A percentile compares a stretch with the other conserved stretches of the same genome.
Conservation (phyloP, 1,140 invertebrate genomes). For the Micrasema longulum region DNA sequence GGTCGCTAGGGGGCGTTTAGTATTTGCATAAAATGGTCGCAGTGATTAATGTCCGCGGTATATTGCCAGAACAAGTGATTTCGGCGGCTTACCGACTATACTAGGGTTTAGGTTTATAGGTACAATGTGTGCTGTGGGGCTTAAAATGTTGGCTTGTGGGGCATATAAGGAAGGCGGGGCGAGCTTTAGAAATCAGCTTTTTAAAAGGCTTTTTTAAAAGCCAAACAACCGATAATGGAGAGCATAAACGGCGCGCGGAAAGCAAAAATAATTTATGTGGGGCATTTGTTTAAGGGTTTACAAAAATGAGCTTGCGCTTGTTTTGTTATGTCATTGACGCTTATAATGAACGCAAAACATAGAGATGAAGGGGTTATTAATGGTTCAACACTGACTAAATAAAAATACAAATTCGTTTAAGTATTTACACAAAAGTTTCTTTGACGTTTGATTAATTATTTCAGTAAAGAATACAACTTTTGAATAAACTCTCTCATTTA, state of each 20-base stretch:
- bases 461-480: background rate
- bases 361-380: too few relatives aligned
- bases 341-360: background rate
- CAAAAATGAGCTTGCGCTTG: background rate
- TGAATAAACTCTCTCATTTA: too few relatives aligned
- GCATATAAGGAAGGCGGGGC: slow-evolving; percentile 5
- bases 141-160: background rate
- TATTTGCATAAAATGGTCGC: slow-evolving; percentile 40
- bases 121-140: background rate
- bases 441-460: background rate
- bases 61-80: slow-evolving; percentile 39
- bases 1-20: slow-evolving; percentile 16
- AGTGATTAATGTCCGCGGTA: slow-evolving; percentile 35
- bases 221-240: slow-evolving; percentile 33
- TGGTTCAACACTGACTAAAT: background rate
- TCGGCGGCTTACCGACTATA: slow-evolving; percentile 27
- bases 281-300: slow-evolving; percentile 19
- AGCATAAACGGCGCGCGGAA: slow-evolving; percentile 14
- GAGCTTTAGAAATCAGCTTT: slow-evolving; percentile 23
- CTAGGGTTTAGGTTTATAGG: background rate
- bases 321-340: background rate
- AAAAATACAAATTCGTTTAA: background rate
- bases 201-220: slow-evolving; percentile 29
- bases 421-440: background rate
- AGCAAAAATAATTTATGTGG: slow-evolving; percentile 16